Conservation (phyloP, 2,797 vertebrate species). For the Pteropus rufus region DNA sequence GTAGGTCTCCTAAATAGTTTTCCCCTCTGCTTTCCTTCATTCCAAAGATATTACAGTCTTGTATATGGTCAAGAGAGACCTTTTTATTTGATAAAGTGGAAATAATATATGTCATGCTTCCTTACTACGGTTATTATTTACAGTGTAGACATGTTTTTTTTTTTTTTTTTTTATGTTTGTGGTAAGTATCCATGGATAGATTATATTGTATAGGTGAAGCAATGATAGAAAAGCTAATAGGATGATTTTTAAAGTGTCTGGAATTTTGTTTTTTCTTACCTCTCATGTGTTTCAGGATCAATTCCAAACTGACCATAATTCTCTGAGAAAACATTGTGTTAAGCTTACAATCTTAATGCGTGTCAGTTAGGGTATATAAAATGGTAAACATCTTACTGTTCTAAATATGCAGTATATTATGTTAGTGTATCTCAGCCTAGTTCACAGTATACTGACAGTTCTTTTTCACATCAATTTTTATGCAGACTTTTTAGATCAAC, state of each 20-base stretch:
- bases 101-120: background rate
- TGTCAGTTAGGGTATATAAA: background rate
- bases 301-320: background rate
- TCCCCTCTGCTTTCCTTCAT: background rate
- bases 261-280: background rate
- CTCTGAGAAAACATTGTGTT: background rate
- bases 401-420: background rate
- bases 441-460: background rate
- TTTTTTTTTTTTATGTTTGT: background rate
- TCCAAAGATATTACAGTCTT: background rate
- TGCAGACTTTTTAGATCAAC: background rate
- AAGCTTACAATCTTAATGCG: background rate
- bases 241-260: background rate
- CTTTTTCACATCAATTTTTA: background rate
- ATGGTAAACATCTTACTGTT: background rate
- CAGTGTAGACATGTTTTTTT: background rate
- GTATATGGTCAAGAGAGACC: background rate
- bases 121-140: background rate
- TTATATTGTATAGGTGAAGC: background rate
- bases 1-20: background rate
- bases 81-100: constrained; percentile 19
- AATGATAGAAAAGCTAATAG: background rate
- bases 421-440: background rate
- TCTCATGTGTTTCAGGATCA: background rate
- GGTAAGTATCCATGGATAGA: background rate